Conservation (phyloP, 2,113 vertebrate species). For the Hypocryptadius cinnamomeus region DNA sequence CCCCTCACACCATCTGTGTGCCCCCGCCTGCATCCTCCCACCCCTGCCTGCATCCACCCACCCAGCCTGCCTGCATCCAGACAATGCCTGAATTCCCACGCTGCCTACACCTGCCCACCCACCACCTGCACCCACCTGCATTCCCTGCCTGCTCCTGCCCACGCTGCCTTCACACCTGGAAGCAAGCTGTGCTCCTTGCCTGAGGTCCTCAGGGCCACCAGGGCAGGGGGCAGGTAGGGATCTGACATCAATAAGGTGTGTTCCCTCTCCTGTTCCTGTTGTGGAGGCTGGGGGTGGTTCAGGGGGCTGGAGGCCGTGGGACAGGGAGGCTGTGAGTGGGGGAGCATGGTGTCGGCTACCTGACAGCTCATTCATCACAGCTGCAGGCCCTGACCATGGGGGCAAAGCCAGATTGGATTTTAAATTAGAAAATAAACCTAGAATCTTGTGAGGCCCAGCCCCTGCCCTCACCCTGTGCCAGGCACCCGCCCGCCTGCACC, state of each 20-base stretch:
- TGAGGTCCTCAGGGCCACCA: background rate
- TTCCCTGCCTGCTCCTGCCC: background rate
- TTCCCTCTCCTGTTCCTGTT: background rate
- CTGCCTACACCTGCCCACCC: background rate
- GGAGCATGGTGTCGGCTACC: background rate
- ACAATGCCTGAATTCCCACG: background rate
- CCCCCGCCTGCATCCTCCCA: background rate
- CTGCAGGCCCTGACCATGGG: slow-evolving; percentile 32
- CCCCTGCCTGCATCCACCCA: background rate
- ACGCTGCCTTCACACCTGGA: background rate
- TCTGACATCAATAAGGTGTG: rapidly evolving
- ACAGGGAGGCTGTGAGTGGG: background rate
- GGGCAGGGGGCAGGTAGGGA: background rate
- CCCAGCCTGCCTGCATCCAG: background rate
- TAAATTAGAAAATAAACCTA: slow-evolving; percentile 66
- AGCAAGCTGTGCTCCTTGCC: background rate
- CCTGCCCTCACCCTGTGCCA: background rate
- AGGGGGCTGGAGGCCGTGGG: background rate
- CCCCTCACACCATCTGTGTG: background rate
- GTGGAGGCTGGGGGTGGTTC: background rate
- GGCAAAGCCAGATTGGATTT: slow-evolving; percentile 67
- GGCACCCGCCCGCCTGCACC: rapidly evolving
- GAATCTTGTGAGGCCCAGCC: background rate
- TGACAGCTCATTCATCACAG: slow-evolving; percentile 65
- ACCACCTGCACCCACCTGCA: background rate